Evolutionary conservation across 2,797 vertebrate genomes (phyloP).

Genomic region (Poecile montanus): DNA sequence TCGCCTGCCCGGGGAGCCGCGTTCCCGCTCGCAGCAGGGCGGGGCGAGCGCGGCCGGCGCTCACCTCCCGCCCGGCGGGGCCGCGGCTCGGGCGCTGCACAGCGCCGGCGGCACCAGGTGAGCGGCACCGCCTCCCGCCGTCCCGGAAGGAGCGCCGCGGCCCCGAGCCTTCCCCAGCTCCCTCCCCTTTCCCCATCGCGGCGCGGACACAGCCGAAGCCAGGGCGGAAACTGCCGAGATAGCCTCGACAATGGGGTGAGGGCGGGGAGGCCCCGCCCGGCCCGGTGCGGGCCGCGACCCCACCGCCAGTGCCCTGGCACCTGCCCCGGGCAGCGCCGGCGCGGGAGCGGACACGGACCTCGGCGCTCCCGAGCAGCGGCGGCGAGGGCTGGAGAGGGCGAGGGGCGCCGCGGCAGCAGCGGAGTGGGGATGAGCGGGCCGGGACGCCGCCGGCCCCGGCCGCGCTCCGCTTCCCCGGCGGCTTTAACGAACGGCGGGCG

Average conservation of each 20-base stretch:
- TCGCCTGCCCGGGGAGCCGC: not conserved
- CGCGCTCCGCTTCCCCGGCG: not conserved
- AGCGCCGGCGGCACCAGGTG: conserved; percentile 12
- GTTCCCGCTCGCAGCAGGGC: not conserved
- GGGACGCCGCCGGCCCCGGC: not conserved
- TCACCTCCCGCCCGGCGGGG: conserved; percentile 43
- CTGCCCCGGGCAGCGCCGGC: not conserved
- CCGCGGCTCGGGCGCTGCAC: conserved; percentile 12
- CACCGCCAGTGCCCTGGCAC: not conserved
- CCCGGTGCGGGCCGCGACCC: not conserved
- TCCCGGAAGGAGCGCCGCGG: conserved; percentile 6
- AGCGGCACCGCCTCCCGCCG: conserved; percentile 14
- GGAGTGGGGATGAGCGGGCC: not conserved
- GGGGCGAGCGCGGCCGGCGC: not conserved
- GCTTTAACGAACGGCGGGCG: not conserved
- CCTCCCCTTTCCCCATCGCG: conserved; percentile 5
- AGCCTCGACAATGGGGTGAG: conserved; percentile 28
- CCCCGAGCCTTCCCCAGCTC: not conserved
- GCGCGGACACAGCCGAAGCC: conserved; percentile 6
- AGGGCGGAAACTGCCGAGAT: conserved; percentile 54
- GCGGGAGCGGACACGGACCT: not conserved
- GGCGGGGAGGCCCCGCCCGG: not conserved
- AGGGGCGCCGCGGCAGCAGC: not conserved
- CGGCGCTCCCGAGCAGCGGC: not conserved
- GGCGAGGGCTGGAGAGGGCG: not conserved